Evolutionary conservation across 1,140 invertebrate genomes (phyloP), one percentile per base, ranked within the genome.

Genomic region (Plodia interpunctella): DNA sequence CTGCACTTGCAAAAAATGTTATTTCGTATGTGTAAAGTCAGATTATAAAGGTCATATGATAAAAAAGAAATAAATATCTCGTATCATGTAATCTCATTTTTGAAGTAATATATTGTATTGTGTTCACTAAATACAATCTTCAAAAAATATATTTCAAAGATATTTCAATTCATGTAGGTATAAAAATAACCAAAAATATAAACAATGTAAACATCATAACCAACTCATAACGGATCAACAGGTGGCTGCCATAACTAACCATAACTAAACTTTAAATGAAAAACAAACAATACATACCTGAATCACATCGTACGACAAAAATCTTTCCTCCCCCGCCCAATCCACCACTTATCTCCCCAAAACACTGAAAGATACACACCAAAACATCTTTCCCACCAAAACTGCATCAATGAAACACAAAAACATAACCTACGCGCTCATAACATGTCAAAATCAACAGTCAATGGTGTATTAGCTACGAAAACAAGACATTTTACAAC

Each of bases 331-430:
- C 10, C 28, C 38, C 4, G 44, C 1, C 17, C 20, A 35, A 30
- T 54, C 21, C 49, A 60, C 30, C 28, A 17, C 30, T 51, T 50
- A 50, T 50, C 62, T 66, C 65, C 60, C 57, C 59, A 57, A 54
- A 57, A 51, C 57, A 67, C 21, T 28, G 9, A 44, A 15, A 3
- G 6, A 5, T 15, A 44, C 38, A 17, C n/a, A 51, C 38, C 35
- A 61, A 60, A 55, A 20, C 17, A 38, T 21, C 25, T 76, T 81
- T 77, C 76, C 78, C 76, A 68, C 76, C 74, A 75, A 81, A 81
- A 78, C 66, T 53, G 35, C 6, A 19, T 9, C 61, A 54, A 49
- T 19, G 55, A 61, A 19, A 25, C 25, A 66, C 55, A 38, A 65
- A 61, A 76, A 75, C 76, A 78, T 71, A 78, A 74, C 71, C 68